Conservation (phyloP, 2,797 vertebrate genomes). For the Danionella dracula region DNA sequence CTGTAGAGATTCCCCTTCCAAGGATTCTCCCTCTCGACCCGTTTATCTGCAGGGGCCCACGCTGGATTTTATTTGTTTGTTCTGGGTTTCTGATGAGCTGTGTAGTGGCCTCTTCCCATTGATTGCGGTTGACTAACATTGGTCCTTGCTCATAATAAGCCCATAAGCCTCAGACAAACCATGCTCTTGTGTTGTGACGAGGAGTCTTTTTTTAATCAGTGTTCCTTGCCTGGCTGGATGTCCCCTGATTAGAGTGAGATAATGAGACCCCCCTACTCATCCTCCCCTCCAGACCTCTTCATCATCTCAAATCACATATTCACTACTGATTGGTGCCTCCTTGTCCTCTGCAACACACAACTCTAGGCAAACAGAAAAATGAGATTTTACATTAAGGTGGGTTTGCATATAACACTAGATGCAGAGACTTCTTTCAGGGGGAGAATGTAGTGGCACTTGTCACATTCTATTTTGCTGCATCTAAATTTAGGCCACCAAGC, state of each 20-base stretch:
- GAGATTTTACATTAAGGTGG: no score
- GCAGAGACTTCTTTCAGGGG: constrained; percentile 41
- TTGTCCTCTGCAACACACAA: constrained; percentile 23
- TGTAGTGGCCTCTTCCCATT: constrained; percentile 45
- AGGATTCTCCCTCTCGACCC: constrained; percentile 9
- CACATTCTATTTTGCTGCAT: constrained; percentile 43
- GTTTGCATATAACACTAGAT: constrained; percentile 3
- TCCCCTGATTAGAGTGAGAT: constrained; percentile 55
- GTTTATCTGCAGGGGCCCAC: neutral
- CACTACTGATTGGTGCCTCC: constrained; percentile 49
- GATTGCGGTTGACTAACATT: constrained; percentile 53
- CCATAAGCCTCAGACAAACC: constrained; percentile 42
- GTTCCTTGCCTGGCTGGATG: constrained; percentile 51
- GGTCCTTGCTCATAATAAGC: constrained; percentile 42
- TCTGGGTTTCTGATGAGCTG: constrained; percentile 46
- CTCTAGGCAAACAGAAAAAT: constrained; percentile 16
- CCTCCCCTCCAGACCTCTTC: constrained; percentile 39
- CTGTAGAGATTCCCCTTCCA: constrained; percentile 24
- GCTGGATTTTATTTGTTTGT: constrained; percentile 41
- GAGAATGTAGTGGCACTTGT: constrained; percentile 42
- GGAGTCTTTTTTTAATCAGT: constrained; percentile 49
- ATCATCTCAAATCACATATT: constrained; percentile 52
- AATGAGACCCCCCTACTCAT: constrained; percentile 43
- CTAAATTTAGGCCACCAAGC: constrained; percentile 48
- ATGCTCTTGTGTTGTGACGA: constrained; percentile 48